These are phyloP conservation scores for Apantesis nais DNA, from an alignment of 2,888 invertebrate species.

Conservation along the genomic window DNA sequence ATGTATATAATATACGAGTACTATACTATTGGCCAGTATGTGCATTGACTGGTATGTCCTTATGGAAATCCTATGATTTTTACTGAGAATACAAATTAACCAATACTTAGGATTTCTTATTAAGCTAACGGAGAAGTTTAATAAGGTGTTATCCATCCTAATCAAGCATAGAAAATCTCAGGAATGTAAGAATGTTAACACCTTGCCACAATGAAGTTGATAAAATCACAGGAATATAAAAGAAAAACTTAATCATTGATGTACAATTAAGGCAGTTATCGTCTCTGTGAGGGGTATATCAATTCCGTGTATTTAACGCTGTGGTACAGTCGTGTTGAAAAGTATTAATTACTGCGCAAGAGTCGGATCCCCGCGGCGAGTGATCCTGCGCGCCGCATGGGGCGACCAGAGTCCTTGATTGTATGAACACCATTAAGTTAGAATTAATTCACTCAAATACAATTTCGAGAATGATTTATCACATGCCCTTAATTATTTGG, in stretches of 20 bases:
- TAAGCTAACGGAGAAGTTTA: not conserved
- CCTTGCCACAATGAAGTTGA: conserved; percentile 27
- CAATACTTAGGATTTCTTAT: not conserved
- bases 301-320: conserved; percentile 56
- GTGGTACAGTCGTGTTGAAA: conserved; percentile 57
- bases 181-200: not conserved
- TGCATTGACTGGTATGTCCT: no score
- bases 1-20: no score
- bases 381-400: conserved; percentile 65
- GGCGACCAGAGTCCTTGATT: conserved; percentile 54
- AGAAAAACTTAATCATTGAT: conserved; percentile 46
- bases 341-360: conserved; percentile 68
- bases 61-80: not conserved
- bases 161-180: not conserved
- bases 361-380: conserved; percentile 62
- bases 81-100: not conserved
- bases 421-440: conserved; percentile 50
- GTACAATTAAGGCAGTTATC: conserved; percentile 61
- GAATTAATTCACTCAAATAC: conserved; percentile 16
- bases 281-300: conserved; percentile 61
- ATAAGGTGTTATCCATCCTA: not conserved
- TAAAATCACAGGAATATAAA: conserved; percentile 38
- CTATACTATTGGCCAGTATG: no score
- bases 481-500: conserved; percentile 26
- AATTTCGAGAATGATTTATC: conserved; percentile 27